Conservation (phyloP, 2,113 vertebrate genomes). For the Lepisosteus osseus region DNA sequence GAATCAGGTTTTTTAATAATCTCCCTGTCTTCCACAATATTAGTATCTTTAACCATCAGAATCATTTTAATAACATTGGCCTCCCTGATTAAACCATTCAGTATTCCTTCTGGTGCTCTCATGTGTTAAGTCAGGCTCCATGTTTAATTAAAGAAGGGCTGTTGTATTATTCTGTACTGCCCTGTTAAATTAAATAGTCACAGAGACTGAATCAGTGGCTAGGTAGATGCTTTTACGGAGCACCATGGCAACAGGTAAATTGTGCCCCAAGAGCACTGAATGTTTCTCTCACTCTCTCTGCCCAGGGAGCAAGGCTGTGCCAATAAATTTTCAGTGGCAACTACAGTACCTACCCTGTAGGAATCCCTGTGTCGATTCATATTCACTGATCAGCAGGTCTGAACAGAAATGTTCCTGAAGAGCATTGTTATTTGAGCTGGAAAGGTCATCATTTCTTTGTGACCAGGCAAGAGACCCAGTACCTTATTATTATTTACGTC, state of each 20-base stretch:
- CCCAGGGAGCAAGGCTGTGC: not conserved
- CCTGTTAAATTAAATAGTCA: slow-evolving; percentile 8
- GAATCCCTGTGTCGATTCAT: slow-evolving; percentile 15
- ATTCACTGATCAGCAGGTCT: slow-evolving; percentile 4
- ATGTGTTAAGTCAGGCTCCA: not conserved
- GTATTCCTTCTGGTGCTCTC: not conserved
- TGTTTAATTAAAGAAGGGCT: not conserved
- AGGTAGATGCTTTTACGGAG: slow-evolving; percentile 2
- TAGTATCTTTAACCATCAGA: not conserved
- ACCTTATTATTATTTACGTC: too few species aligned
- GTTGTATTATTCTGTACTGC: not conserved
- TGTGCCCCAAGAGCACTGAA: not conserved
- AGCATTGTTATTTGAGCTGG: slow-evolving; percentile 1
- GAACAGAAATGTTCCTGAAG: slow-evolving; percentile 12
- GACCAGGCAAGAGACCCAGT: not conserved
- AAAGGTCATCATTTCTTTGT: not conserved
- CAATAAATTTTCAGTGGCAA: slow-evolving; percentile 1
- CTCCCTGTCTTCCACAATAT: not conserved
- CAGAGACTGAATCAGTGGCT: not conserved
- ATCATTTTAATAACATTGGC: not conserved
- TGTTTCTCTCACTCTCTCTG: not conserved
- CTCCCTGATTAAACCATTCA: not conserved
- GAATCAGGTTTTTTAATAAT: not conserved
- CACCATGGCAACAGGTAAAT: slow-evolving; percentile 22
- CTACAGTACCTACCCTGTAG: not conserved